Evolutionary conservation across 2,888 invertebrate genomes (phyloP).

Genomic region (Pelosia muscerda): DNA sequence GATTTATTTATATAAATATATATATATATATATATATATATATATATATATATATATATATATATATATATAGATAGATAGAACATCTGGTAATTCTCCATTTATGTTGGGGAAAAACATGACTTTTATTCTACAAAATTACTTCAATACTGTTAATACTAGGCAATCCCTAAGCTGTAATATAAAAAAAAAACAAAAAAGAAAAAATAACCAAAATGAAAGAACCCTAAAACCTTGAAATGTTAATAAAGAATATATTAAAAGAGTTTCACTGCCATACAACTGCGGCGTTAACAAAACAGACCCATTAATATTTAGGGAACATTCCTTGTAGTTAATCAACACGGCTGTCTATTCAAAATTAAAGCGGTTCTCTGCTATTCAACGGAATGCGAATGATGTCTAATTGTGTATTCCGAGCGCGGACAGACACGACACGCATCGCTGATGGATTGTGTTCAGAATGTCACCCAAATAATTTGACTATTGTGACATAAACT

Average conservation of each 20-base stretch:
- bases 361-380: conserved; percentile 45
- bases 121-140: background rate
- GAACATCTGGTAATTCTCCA: no score
- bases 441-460: conserved; percentile 37
- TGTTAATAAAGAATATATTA: background rate
- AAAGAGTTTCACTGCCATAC: background rate
- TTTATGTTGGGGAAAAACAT: background rate
- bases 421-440: conserved; percentile 40
- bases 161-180: background rate
- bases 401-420: conserved; percentile 49
- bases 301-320: conserved; percentile 41
- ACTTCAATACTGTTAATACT: background rate
- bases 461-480: conserved; percentile 34
- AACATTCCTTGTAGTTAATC: conserved; percentile 35
- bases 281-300: conserved; percentile 13
- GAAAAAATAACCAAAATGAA: background rate
- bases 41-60: no score
- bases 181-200: background rate
- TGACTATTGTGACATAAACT: conserved; percentile 41
- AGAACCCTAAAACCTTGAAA: background rate
- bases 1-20: no score
- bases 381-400: conserved; percentile 12
- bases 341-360: conserved; percentile 45
- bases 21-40: no score
- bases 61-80: no score